Conservation (phyloP, 1,140 invertebrate genomes). For the Muscidifurax raptorellus region DNA sequence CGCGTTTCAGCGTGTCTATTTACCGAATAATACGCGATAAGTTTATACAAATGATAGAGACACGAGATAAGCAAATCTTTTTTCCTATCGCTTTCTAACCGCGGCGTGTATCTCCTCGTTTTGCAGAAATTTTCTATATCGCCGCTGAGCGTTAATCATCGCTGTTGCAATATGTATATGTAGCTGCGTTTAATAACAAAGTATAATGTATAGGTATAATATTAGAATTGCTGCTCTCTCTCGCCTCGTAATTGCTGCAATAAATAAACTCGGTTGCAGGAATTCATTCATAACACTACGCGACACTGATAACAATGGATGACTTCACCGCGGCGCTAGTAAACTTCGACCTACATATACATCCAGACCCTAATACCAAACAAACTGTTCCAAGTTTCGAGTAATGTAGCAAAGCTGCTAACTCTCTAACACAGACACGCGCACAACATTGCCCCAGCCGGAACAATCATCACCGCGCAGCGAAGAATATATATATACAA, state of each 20-base stretch:
- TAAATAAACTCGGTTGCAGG: constrained; percentile 1
- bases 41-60: background rate
- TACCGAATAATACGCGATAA: background rate
- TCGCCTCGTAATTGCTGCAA: background rate
- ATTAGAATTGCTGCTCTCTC: too few species aligned
- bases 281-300: background rate
- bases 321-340: background rate
- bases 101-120: background rate
- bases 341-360: background rate
- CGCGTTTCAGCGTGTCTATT: background rate
- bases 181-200: background rate
- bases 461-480: background rate
- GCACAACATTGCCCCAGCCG: background rate
- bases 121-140: background rate
- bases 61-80: background rate
- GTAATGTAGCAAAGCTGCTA: background rate
- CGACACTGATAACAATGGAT: background rate
- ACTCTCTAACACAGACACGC: background rate
- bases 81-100: background rate
- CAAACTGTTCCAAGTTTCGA: background rate
- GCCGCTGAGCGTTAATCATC: background rate
- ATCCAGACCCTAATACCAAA: background rate
- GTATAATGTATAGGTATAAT: too few species aligned
- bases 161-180: background rate
- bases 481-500: background rate